Percentiles rank a stretch among this genome's conserved stretches.
Evolutionary conservation across 2,888 invertebrate species (phyloP).

Genomic region (Aphidoletes aphidimyza): DNA sequence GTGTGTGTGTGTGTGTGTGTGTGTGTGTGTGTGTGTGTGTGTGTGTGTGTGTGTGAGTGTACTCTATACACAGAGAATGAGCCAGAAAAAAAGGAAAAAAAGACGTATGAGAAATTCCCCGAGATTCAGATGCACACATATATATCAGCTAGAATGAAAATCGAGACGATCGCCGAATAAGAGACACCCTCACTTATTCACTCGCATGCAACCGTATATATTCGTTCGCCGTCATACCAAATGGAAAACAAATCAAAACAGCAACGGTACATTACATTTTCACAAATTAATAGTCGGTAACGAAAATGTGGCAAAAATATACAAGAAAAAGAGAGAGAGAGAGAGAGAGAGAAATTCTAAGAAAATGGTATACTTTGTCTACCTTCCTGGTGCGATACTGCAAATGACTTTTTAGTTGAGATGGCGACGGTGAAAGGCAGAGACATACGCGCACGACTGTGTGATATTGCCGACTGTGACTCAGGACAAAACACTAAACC

Average conservation of each 20-base stretch:
- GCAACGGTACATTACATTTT: constrained; percentile 38
- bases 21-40: too few species aligned
- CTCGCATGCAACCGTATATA: too few species aligned
- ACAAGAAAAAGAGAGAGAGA: background rate
- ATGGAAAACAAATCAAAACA: constrained; percentile 49
- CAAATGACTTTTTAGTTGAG: constrained; percentile 48
- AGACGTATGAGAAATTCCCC: too few species aligned
- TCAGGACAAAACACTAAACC: constrained; percentile 25
- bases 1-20: too few species aligned
- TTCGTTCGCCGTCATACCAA: too few species aligned
- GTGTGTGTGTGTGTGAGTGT: too few species aligned
- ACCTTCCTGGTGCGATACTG: too few species aligned
- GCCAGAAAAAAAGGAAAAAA: too few species aligned
- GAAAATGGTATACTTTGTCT: constrained; percentile 28
- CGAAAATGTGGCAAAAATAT: background rate
- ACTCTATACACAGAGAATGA: too few species aligned
- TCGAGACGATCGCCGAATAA: background rate
- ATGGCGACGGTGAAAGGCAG: too few species aligned
- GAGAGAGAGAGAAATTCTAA: background rate
- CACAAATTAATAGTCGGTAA: constrained; percentile 30
- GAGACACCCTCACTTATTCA: background rate
- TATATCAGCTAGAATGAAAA: background rate
- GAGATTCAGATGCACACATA: background rate
- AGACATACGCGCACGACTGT: too few species aligned
- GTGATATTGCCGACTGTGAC: background rate